phyloP scores from a whole-genome alignment of 1,140 invertebrate species.

The Bombus vancouverensis region DNA sequence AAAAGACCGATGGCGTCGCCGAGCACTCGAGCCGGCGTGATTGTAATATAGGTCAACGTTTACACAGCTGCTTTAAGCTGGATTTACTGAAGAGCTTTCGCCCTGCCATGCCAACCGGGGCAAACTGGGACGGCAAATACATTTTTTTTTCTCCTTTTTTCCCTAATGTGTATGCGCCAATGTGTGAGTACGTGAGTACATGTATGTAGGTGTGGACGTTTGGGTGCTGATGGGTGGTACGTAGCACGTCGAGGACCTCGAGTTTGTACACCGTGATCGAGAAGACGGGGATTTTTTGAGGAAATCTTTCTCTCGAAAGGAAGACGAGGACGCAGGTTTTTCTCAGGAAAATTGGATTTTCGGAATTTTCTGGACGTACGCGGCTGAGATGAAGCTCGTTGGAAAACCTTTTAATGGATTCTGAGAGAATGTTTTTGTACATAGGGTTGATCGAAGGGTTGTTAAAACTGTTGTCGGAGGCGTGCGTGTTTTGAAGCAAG shows the following conservation, averaged over 20 bases:
- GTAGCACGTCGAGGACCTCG: neutral
- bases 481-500: no score
- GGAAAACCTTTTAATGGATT: neutral
- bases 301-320: neutral
- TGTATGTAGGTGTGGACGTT: neutral
- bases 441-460: neutral
- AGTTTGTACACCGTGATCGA: neutral
- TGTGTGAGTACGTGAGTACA: no score
- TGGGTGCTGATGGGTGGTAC: neutral
- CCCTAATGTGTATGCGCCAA: neutral
- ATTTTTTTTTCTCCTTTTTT: constrained; percentile 71
- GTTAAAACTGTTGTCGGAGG: no score
- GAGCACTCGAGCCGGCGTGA: constrained; percentile 61
- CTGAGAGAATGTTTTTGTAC: no score
- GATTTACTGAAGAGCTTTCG: constrained; percentile 81
- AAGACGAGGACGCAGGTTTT: neutral
- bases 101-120: constrained; percentile 74
- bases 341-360: neutral
- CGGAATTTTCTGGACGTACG: neutral
- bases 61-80: constrained; percentile 81
- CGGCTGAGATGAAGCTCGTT: neutral
- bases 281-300: neutral
- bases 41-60: constrained; percentile 82
- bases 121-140: constrained; percentile 81
- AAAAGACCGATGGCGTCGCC: constrained; percentile 38